Evolutionary conservation across 2,888 invertebrate genomes (phyloP), one percentile per base, ranked within the genome.

Genomic region (Pediacus dermestoides): DNA sequence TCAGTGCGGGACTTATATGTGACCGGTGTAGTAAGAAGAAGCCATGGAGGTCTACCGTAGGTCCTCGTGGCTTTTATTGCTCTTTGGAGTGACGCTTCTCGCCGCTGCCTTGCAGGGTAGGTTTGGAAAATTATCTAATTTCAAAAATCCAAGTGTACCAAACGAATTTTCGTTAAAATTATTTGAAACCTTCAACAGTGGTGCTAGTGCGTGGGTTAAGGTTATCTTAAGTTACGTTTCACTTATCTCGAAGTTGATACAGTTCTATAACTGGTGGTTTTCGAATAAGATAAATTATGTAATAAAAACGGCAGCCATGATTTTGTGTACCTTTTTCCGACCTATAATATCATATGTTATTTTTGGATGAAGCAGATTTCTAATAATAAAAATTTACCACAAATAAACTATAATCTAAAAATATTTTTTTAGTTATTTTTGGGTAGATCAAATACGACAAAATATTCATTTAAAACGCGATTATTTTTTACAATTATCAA

Each of bases 41-140:
- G 71, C 70, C 70, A 75, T 75, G 74, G 74, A 72, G 74, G 71
- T 72, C 71, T 72, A 70, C 69, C 69, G 70, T 64, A 70, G 66
- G 70, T 72, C 74, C 71, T 71, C 73, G 70, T 71, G 72, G 71
- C 67, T 71, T 60, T 63, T 72, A 65, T 65, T 71, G 65, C 69
- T 74, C 66, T 71, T 75, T 70, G 71, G 74, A 68, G 66, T 75
- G 58, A 58, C 70, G 61, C 69, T 74, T 62, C 70, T 74, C 70
- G 70, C 71, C 70, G 64, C 69, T 64, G 64, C 72, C 72, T 74
- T 75, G 71, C 74, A 74, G 68, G 74, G 75, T 76, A 71, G 68
- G 73, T 73, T 57, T 25, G n/a, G n/a, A n/a, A n/a, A n/a, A n/a
- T n/a, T n/a, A n/a, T n/a, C n/a, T n/a, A n/a, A n/a, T n/a, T n/a